Evolutionary conservation across 2,888 invertebrate species (phyloP).

Genomic region (Harpalus rufipes): DNA sequence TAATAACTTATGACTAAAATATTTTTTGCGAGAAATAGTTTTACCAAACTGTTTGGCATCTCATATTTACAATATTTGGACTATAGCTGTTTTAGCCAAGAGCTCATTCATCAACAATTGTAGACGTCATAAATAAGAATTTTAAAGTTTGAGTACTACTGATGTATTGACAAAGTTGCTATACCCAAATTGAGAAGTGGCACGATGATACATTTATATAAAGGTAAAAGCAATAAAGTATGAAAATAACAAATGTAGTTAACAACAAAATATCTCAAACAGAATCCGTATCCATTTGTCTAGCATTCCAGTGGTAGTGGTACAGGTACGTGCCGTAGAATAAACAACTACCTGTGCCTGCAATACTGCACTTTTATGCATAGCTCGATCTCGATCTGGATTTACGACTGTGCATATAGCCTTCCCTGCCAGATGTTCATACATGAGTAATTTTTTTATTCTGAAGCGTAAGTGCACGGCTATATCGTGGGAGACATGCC

Average conservation of each 20-base stretch:
- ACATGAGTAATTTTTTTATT: slow-evolving; percentile 22
- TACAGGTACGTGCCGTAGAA: slow-evolving; percentile 25
- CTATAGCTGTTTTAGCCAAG: no score
- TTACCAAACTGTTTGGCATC: no score
- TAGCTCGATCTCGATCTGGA: slow-evolving; percentile 30
- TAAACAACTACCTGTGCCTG: slow-evolving; percentile 40
- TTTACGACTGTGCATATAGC: slow-evolving; percentile 17
- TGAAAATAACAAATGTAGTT: slow-evolving; percentile 12
- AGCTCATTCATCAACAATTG: no score
- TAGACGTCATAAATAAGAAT: not conserved
- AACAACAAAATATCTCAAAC: slow-evolving; percentile 14
- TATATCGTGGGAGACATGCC: slow-evolving; percentile 56
- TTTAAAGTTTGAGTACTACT: not conserved
- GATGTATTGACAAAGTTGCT: not conserved
- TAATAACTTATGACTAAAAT: no score
- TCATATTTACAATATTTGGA: no score
- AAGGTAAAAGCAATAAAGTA: not conserved
- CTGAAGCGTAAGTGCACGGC: not conserved
- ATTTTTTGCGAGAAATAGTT: no score
- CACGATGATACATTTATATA: slow-evolving; percentile 1
- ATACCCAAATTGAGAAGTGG: not conserved
- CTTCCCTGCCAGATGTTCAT: slow-evolving; percentile 41
- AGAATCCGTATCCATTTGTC: slow-evolving; percentile 20
- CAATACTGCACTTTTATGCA: slow-evolving; percentile 26
- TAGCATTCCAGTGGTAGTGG: slow-evolving; percentile 17